These are phyloP conservation scores for Carcina quercana DNA, from an alignment of 2,888 invertebrate genomes.

Conservation along the genomic window DNA sequence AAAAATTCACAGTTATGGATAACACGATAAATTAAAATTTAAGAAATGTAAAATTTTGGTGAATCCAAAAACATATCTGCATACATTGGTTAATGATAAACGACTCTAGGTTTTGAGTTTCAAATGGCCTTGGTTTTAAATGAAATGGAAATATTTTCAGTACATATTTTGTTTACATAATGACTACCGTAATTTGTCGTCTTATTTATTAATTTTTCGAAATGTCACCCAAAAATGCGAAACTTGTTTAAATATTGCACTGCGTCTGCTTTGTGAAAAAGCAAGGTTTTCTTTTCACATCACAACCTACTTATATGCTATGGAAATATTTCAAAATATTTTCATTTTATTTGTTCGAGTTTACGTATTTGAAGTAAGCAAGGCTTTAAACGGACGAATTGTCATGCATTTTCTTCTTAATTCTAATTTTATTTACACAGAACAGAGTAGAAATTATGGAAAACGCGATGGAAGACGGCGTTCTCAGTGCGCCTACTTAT, in stretches of 20 bases:
- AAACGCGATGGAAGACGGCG: slow-evolving; percentile 67
- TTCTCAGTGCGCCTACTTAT: slow-evolving; percentile 46
- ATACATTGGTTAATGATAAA: no score
- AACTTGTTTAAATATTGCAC: slow-evolving; percentile 1
- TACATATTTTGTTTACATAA: no score
- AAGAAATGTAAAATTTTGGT: no score
- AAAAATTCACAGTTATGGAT: no score
- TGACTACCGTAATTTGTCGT: no score
- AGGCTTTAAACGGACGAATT: slow-evolving; percentile 42
- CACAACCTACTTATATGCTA: slow-evolving; percentile 48
- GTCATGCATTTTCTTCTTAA: slow-evolving; percentile 55
- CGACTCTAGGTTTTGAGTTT: background rate
- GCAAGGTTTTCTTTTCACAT: no score
- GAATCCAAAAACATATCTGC: no score
- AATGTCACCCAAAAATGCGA: no score
- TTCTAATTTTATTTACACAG: slow-evolving; percentile 49
- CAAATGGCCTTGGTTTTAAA: background rate
- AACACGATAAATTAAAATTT: no score
- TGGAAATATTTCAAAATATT: slow-evolving; percentile 31
- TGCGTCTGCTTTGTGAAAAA: no score
- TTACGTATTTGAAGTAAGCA: slow-evolving; percentile 41
- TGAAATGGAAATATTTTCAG: background rate
- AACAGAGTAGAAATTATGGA: slow-evolving; percentile 34
- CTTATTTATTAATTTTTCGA: no score
- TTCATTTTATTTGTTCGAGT: slow-evolving; percentile 46